phyloP scores from a whole-genome alignment of 2,888 invertebrate species.

The Silvanus unidentatus region DNA sequence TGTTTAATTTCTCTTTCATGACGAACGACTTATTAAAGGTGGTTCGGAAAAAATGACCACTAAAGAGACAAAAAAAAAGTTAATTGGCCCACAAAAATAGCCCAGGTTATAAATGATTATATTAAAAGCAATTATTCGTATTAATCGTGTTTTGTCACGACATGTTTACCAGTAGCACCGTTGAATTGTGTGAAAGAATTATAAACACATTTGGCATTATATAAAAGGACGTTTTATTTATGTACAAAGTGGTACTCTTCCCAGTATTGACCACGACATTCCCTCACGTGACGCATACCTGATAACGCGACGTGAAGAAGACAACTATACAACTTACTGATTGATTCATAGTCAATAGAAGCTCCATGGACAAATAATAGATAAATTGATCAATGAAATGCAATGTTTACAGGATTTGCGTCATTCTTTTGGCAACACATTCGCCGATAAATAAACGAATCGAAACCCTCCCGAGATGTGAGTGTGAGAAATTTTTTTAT shows the following conservation, averaged over 20 bases:
- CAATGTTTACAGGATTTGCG: too few species aligned
- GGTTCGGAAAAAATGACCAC: too few species aligned
- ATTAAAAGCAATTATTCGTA: slow-evolving; percentile 21
- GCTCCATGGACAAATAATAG: slow-evolving; percentile 14
- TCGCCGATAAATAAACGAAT: too few species aligned
- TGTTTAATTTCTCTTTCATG: too few species aligned
- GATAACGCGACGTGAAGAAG: slow-evolving; percentile 13
- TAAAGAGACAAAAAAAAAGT: slow-evolving; percentile 7
- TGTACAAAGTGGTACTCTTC: slow-evolving; percentile 18
- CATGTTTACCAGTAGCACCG: slow-evolving; percentile 25
- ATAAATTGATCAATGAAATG: slow-evolving; percentile 15
- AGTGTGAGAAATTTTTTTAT: too few species aligned
- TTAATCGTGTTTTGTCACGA: slow-evolving; percentile 29
- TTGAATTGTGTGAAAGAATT: slow-evolving; percentile 12
- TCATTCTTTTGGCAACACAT: too few species aligned
- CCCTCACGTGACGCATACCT: slow-evolving; percentile 14
- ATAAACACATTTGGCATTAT: slow-evolving; percentile 22
- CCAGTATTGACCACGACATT: slow-evolving; percentile 18
- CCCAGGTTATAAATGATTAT: slow-evolving; percentile 13
- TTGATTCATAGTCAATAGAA: slow-evolving; percentile 12
- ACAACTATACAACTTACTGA: slow-evolving; percentile 6
- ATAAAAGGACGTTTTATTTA: slow-evolving; percentile 17
- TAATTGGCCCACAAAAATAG: slow-evolving; percentile 12
- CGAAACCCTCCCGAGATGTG: too few species aligned
- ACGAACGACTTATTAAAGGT: too few species aligned